A percentile compares a stretch with the other conserved stretches of the same genome.
Evolutionary conservation across 2,797 vertebrate genomes (phyloP).

Genomic region (Parauchenoglanis ngamensis): DNA sequence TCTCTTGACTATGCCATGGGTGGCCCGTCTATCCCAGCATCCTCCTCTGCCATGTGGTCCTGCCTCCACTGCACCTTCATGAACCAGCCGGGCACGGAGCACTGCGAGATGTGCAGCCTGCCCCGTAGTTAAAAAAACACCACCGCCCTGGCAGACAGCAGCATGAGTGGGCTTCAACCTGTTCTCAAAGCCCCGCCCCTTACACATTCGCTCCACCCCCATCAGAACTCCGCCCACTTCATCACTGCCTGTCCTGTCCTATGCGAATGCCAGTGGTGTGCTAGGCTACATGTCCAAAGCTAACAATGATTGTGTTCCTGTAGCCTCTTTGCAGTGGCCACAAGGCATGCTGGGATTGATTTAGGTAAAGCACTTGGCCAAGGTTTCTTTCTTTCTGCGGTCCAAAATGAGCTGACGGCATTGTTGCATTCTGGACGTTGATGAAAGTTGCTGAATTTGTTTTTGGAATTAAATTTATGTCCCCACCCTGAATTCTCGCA

Average conservation of each 20-base stretch:
- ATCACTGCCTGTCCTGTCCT: slow-evolving; percentile 59
- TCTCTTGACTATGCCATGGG: slow-evolving; percentile 87
- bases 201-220: not conserved
- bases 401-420: slow-evolving; percentile 46
- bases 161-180: slow-evolving; percentile 53
- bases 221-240: slow-evolving; percentile 41
- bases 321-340: slow-evolving; percentile 49
- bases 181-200: slow-evolving; percentile 39
- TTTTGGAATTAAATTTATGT: slow-evolving; percentile 27
- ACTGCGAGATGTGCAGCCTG: slow-evolving; percentile 98
- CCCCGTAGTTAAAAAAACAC: slow-evolving; percentile 82
- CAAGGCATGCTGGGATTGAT: slow-evolving; percentile 49
- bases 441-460: slow-evolving; percentile 48
- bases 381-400: slow-evolving; percentile 46
- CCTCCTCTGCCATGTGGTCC: slow-evolving; percentile 89
- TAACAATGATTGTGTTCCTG: slow-evolving; percentile 47
- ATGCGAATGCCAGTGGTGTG: slow-evolving; percentile 34
- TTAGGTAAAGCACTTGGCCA: slow-evolving; percentile 64
- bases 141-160: slow-evolving; percentile 63
- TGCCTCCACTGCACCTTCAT: slow-evolving; percentile 99
- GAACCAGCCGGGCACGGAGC: slow-evolving; percentile 96
- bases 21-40: slow-evolving; percentile 72
- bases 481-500: slow-evolving; percentile 47
- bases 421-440: slow-evolving; percentile 56
- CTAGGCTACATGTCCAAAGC: slow-evolving; percentile 36